Base-by-base conservation (phyloP, 2,113 vertebrate genomes). In the Struthidea cinerea region DNA sequence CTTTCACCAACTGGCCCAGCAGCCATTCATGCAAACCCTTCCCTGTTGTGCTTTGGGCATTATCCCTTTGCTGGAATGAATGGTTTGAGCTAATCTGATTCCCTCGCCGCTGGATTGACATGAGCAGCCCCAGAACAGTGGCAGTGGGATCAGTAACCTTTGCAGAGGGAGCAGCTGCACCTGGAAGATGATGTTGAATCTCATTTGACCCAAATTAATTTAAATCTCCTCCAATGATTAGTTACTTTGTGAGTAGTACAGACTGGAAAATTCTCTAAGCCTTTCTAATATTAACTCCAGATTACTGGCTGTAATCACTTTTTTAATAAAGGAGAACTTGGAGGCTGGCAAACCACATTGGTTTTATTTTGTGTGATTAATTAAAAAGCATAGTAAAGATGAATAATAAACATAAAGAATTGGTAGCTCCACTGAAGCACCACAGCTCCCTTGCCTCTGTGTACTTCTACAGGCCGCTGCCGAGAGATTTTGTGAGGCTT, bases 401-500 rank as follows among this genome's bases (percentile, higher is more conserved):
- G 85, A 95, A 90, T 85, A 94, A 92, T 95, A 96, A 97, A 83
- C 88, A 94, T 39, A 67, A 91, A 87, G 71, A 80, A 83, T 18
- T 73, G 68, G 78, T 69, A 47, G 82, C 78, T 90, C 24, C 53
- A 80, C 61, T 94, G 78, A 79, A 89, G 21, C 30, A 6, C 91
- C 85, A 39, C 6, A 2, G 53, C 68, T 96, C 92, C 71, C 79
- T 65, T 90, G 67, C 59, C 57, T 93, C 78, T 76, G 15, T 86
- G 21, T 69, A 35, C 84, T 73, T 95, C 77, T 69, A 32, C 46
- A 57, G 4, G 24, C 91, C 33, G 68, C 74, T 96, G 94, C 93
- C 95, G 94, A 84, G 95, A 96, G 96, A 96, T 88, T 97, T 91
- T 63, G 87, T 93, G 71, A 95, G 85, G 82, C 63, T 94, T 97